These are phyloP conservation scores for Drosophila eugracilis DNA, from an alignment of 1,140 invertebrate species.

Conservation along the genomic window DNA sequence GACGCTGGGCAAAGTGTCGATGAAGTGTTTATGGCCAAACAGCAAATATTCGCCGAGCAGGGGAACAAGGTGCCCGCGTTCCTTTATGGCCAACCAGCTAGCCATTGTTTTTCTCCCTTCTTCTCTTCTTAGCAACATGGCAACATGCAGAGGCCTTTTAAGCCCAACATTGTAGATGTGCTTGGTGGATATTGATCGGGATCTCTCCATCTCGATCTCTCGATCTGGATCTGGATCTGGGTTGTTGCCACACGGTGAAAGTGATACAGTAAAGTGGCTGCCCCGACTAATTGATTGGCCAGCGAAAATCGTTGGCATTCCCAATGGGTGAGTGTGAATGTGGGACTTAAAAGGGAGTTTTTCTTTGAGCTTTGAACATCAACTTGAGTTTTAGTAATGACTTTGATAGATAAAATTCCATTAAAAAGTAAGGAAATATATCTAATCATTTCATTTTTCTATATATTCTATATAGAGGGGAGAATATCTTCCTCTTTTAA, in stretches of 20 bases:
- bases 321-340: not conserved
- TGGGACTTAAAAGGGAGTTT: no score
- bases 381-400: no score
- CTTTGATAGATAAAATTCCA: no score
- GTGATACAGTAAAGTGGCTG: slow-evolving; percentile 9
- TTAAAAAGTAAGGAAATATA: no score
- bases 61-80: slow-evolving; percentile 11
- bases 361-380: no score
- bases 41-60: slow-evolving; percentile 15
- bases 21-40: slow-evolving; percentile 74
- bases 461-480: no score
- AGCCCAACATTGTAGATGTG: slow-evolving; percentile 10
- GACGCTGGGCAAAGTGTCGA: slow-evolving; percentile 56
- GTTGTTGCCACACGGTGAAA: not conserved
- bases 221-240: slow-evolving; percentile 2
- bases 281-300: not conserved
- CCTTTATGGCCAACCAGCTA: slow-evolving; percentile 16
- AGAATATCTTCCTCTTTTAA: no score
- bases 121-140: no score
- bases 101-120: slow-evolving; percentile 21
- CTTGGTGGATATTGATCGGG: not conserved
- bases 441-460: no score
- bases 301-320: not conserved
- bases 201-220: no score
- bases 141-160: slow-evolving; percentile 47